A percentile compares a stretch with the other conserved stretches of the same genome.
Evolutionary conservation across 2,113 vertebrate genomes (phyloP).

Genomic region (Edolisoma coerulescens): DNA sequence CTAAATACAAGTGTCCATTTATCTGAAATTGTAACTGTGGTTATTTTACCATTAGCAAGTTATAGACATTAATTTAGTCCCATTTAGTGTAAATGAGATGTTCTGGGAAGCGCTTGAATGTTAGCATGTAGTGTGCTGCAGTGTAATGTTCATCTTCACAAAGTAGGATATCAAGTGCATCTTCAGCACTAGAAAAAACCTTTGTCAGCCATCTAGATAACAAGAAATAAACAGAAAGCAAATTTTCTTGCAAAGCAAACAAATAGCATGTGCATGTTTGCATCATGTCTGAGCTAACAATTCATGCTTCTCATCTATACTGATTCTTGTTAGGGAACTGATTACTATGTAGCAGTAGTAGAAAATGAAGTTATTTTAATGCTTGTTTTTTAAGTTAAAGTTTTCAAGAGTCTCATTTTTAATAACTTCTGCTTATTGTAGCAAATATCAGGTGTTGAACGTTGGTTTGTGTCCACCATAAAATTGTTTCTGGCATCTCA

Average conservation of each 20-base stretch:
- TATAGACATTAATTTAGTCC: neutral
- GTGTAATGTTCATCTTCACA: neutral
- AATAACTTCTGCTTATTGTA: neutral
- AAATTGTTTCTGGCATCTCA: neutral
- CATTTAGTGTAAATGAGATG: neutral
- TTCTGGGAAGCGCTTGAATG: neutral
- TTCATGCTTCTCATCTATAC: neutral
- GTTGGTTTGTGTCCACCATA: neutral
- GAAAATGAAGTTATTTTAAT: neutral
- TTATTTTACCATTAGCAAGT: neutral
- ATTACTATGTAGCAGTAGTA: neutral
- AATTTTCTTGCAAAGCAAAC: neutral
- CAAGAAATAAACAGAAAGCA: neutral
- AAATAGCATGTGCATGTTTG: neutral
- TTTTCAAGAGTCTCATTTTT: neutral
- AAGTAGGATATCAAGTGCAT: neutral
- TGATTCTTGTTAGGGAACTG: neutral
- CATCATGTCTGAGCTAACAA: neutral
- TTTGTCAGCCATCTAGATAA: neutral
- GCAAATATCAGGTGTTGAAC: neutral
- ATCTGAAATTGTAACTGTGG: neutral
- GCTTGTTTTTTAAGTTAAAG: neutral
- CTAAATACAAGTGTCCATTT: neutral
- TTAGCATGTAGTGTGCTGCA: neutral
- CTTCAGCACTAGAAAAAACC: neutral